Evolutionary conservation across 2,113 vertebrate species (phyloP).

Genomic region (Antechinus stuartii): DNA sequence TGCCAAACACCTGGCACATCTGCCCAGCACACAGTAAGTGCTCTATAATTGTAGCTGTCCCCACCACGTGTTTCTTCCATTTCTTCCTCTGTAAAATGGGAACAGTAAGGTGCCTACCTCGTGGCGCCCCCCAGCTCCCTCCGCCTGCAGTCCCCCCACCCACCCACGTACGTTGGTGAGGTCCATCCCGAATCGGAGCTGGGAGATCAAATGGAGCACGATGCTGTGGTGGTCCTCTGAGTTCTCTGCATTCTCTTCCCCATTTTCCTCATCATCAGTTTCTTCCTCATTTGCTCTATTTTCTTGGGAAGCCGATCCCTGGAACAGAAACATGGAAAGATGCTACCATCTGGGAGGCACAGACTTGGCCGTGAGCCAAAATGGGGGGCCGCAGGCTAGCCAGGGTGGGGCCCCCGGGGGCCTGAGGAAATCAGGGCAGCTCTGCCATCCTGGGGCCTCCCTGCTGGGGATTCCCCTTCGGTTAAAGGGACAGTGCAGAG

Average conservation of each 20-base stretch:
- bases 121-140: too few relatives aligned
- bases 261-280: conserved; percentile 93
- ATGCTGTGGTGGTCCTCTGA: conserved; percentile 95
- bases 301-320: conserved; percentile 85
- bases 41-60: too few relatives aligned
- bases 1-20: too few relatives aligned
- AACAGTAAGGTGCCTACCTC: too few relatives aligned
- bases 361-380: too few relatives aligned
- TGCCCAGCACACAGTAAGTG: too few relatives aligned
- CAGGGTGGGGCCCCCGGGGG: fast-evolving
- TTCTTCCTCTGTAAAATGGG: too few relatives aligned
- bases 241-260: conserved; percentile 93
- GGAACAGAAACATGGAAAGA: conserved; percentile 74
- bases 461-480: background rate
- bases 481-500: background rate
- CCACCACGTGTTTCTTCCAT: too few relatives aligned
- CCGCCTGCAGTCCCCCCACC: too few relatives aligned
- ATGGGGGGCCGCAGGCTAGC: background rate
- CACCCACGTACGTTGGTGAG: conserved; percentile 90
- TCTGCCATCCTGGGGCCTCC: background rate
- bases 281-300: conserved; percentile 91
- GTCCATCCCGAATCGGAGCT: conserved; percentile 98
- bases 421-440: too few relatives aligned
- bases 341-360: conserved; percentile 53
- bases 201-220: conserved; percentile 96